Percentiles rank a stretch among this genome's conserved stretches.
Conservation (phyloP, 1,140 invertebrate species). For the Calliphora vicina region DNA sequence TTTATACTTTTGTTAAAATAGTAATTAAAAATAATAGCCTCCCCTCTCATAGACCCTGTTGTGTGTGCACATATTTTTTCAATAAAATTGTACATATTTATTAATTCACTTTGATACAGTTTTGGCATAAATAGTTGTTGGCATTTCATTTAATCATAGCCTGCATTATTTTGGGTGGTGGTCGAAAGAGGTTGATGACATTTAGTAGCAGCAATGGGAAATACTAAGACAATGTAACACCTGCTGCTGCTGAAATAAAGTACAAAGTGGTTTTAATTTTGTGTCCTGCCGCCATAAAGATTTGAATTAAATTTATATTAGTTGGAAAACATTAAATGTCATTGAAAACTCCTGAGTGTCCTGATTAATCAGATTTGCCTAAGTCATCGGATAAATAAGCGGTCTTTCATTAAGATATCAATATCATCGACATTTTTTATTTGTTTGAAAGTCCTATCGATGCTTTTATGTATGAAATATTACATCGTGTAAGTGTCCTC, state of each 20-base stretch:
- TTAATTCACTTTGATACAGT: background rate
- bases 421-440: too few species aligned
- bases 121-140: background rate
- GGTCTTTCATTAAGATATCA: too few species aligned
- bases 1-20: background rate
- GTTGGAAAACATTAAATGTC: too few species aligned
- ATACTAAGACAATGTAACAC: background rate
- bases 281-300: too few species aligned
- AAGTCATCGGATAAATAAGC: too few species aligned
- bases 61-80: background rate
- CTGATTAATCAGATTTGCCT: too few species aligned
- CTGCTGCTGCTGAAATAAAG: background rate
- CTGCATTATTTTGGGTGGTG: background rate
- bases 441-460: too few species aligned
- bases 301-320: too few species aligned
- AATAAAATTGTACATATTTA: background rate
- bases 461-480: too few species aligned
- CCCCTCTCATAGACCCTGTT: background rate
- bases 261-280: too few species aligned
- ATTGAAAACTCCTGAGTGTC: too few species aligned
- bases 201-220: background rate
- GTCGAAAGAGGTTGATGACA: background rate
- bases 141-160: background rate
- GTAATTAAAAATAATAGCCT: background rate
- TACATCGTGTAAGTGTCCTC: too few species aligned